Percentiles rank a stretch among this genome's conserved stretches.
phyloP scores from a whole-genome alignment of 2,797 vertebrate genomes.

The Argyrosomus regius region DNA sequence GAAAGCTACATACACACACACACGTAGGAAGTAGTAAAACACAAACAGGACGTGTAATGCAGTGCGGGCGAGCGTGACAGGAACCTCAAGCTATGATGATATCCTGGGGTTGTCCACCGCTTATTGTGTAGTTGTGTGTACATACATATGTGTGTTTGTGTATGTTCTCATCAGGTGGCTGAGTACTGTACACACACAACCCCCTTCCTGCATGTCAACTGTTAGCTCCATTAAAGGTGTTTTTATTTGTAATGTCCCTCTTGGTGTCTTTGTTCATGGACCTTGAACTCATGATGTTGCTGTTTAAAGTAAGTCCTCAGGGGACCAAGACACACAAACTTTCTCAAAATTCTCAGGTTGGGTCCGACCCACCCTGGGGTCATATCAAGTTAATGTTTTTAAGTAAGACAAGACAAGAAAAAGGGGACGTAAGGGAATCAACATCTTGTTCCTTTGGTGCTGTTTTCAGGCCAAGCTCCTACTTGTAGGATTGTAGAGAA shows the following conservation, averaged over 20 bases:
- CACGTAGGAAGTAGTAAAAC: conserved; percentile 68
- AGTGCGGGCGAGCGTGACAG: conserved; percentile 36
- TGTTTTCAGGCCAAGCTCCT: not conserved
- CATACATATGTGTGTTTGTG: conserved; percentile 39
- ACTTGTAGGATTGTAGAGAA: conserved; percentile 8
- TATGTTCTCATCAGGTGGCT: conserved; percentile 26
- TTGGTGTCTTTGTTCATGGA: conserved; percentile 54
- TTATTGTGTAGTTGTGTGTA: conserved; percentile 33
- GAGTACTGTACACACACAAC: conserved; percentile 11
- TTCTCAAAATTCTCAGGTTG: not conserved
- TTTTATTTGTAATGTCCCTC: conserved; percentile 50
- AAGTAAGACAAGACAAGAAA: too few species aligned
- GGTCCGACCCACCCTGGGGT: conserved; percentile 15
- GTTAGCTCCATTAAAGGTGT: conserved; percentile 72
- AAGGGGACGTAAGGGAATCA: too few species aligned
- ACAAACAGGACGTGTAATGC: conserved; percentile 66
- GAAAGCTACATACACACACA: conserved; percentile 11
- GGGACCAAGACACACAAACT: conserved; percentile 12
- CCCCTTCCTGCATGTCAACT: conserved; percentile 63
- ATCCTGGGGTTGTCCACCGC: conserved; percentile 30
- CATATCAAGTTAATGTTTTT: conserved; percentile 40
- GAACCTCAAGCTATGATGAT: conserved; percentile 41
- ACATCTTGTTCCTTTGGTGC: too few species aligned
- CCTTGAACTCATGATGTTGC: conserved; percentile 31
- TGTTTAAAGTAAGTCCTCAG: not conserved